Percentiles rank a stretch among this genome's conserved stretches.
phyloP scores from a whole-genome alignment of 2,797 vertebrate species.

The Columba guinea region DNA sequence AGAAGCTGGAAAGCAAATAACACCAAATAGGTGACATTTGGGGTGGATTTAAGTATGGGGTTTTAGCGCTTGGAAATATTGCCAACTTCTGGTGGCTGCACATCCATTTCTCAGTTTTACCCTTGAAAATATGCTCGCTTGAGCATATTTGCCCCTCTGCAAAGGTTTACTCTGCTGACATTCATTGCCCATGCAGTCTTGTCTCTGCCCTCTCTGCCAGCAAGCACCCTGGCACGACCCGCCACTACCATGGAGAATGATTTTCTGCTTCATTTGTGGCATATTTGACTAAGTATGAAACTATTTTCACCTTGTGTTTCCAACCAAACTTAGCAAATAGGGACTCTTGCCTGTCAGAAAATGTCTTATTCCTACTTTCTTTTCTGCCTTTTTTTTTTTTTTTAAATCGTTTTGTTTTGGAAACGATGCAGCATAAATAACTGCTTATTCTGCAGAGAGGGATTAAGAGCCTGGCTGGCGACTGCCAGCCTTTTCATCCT shows the following conservation, averaged over 20 bases:
- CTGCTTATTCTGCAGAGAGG: background rate
- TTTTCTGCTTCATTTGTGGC: constrained; percentile 51
- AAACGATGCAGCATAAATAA: background rate
- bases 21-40: background rate
- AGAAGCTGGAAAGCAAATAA: background rate
- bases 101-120: background rate
- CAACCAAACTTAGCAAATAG: constrained; percentile 1
- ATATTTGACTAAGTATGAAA: constrained; percentile 26
- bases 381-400: background rate
- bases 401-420: background rate
- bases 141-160: background rate
- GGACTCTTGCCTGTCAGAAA: background rate
- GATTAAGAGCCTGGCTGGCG: background rate
- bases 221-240: background rate
- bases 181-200: background rate
- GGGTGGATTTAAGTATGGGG: background rate
- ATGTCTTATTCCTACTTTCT: constrained; percentile 12
- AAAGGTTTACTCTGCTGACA: background rate
- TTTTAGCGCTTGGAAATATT: background rate
- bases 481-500: constrained; percentile 7
- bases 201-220: background rate
- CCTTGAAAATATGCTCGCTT: background rate
- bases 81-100: background rate
- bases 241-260: background rate
- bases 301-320: background rate